Evolutionary conservation across 2,797 vertebrate species (phyloP), one percentile per base, ranked within the genome.

Genomic region (Tragelaphus eurycerus): DNA sequence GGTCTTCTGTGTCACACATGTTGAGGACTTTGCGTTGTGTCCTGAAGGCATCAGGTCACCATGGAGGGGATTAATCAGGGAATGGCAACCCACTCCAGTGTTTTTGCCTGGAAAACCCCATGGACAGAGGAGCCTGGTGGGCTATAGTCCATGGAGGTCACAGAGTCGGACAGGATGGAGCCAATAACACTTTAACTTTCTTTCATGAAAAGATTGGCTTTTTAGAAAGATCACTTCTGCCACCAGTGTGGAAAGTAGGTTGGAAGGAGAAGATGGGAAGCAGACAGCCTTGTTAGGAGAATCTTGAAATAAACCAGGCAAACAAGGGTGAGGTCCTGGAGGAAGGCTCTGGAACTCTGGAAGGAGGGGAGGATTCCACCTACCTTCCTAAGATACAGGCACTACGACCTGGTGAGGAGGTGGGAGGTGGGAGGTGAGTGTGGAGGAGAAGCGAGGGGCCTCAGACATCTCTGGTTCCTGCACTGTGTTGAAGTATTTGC

Each of bases 211-310:
- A 76, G 57, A 1, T 13, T 82, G 84, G 48, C 2, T 0, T 46
- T 79, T 95, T 67, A 81, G 76, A 54, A 86, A 79, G 57, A 54
- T 78, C 55, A 50, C 50, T 93, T 57, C 43, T 83, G 62, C 43
- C 14, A 57, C 52, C 50, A 27, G 23, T 6, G 17, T 25, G 23
- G 55, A 67, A n/a, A 83, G 43, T 90, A 55, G 50, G 21, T 54
- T 67, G 31, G 71, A 86, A 89, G 71, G n/a, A 15, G 31, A 23
- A 82, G 82, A 71, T 4, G 11, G 90, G 57, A 25, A 34, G 9
- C 43, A 52, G 62, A 46, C 2, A 57, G 19, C 52, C 38, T 50
- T 34, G 59, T 50, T 54, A 43, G 34, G 83, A 90, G 59, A 16
- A n/a, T 59, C 25, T 59, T 4, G 10, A 17, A 81, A 93, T 55